Base-by-base conservation (phyloP, 2,888 invertebrate species). In the Pristionchus entomophagus region DNA sequence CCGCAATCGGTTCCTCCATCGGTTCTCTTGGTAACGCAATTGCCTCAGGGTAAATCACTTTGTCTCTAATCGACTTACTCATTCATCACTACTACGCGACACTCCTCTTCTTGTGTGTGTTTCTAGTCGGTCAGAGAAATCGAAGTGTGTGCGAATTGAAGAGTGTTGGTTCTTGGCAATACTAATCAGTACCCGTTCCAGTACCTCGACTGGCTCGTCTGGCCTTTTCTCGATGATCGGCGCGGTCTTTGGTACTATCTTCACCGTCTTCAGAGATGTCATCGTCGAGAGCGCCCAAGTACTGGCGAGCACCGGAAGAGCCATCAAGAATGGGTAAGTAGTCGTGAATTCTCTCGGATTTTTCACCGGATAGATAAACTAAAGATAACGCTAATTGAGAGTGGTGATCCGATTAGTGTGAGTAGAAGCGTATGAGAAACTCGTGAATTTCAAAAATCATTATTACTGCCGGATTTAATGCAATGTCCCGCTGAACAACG, bases 11-110 rank as follows among this genome's bases (percentile, higher is more conserved):
- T n/a, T 29, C 56, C n/a, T 41, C 82, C 6, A 22, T 82, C 14
- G 38, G 41, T 17, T 56, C 35, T 2, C n/a, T 82, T 22, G 56
- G 49, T 19, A 32, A 51, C 1, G 32, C 51, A n/a, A 38, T 80
- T 17, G 78, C 51, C 51, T 80, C 78, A 22, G 78, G 78, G 78
- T 32, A 29, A 80, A 51, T 29, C 22, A 80, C 51, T 45, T 41
- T 51, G 32, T 51, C 35, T 5, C 32, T 65, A 29, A 51, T 51
- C 26, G 12, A 29, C 26, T n/a, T n/a, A n/a, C n/a, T n/a, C n/a
- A n/a, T n/a, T n/a, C n/a, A n/a, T n/a, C n/a, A n/a, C n/a, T n/a
- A n/a, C n/a, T n/a, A n/a, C n/a, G n/a, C n/a, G n/a, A n/a, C n/a
- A n/a, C n/a, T n/a, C n/a, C n/a, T n/a, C n/a, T n/a, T n/a, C n/a